Conservation (phyloP, 2,888 invertebrate genomes). For the Thereva nobilitata region DNA sequence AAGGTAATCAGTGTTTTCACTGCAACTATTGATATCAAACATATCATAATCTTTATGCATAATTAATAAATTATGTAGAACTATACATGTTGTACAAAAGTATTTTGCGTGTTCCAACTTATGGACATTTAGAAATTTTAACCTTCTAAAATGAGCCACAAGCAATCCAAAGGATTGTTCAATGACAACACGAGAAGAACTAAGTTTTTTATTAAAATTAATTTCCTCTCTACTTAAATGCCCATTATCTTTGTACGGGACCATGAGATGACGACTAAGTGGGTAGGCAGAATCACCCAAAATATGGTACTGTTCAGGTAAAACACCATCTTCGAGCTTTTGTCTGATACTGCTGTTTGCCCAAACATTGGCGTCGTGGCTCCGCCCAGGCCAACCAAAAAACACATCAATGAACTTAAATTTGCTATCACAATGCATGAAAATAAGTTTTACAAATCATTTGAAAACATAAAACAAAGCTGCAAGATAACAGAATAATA, state of each 20-base stretch:
- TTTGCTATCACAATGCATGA: too few species aligned
- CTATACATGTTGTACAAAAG: neutral
- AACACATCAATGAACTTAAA: too few species aligned
- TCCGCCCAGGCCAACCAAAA: neutral
- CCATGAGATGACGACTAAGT: neutral
- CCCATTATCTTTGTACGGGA: constrained; percentile 6
- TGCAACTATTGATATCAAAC: neutral
- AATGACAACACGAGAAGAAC: neutral
- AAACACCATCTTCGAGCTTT: too few species aligned
- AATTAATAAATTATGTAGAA: neutral
- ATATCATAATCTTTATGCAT: neutral
- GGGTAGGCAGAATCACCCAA: constrained; percentile 1
- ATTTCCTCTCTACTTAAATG: neutral
- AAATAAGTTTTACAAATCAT: too few species aligned
- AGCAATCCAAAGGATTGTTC: constrained; percentile 1
- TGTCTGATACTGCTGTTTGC: neutral
- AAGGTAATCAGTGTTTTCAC: neutral
- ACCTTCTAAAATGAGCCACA: neutral
- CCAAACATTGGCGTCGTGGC: neutral
- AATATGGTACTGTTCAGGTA: neutral
- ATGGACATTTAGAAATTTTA: neutral
- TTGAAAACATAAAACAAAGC: too few species aligned
- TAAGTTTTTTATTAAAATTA: neutral
- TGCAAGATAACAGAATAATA: neutral
- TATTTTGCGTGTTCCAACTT: neutral